A percentile compares a stretch with the other conserved stretches of the same genome.
phyloP scores from a whole-genome alignment of 2,888 invertebrate genomes.

The Yponomeuta malinellus region DNA sequence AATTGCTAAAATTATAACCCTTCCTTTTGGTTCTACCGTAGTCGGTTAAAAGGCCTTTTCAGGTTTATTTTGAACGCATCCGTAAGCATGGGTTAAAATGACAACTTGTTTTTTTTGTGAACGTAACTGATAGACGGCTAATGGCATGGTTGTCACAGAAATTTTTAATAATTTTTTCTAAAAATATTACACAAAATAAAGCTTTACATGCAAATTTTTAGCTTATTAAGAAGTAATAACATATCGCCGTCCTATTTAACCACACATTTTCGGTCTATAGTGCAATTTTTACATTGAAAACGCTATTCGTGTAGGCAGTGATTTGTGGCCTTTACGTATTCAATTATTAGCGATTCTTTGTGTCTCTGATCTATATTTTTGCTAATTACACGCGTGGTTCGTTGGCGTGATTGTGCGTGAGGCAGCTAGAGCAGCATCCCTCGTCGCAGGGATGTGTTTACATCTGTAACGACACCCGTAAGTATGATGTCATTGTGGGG shows the following conservation, averaged over 20 bases:
- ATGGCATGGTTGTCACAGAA: conserved; percentile 69
- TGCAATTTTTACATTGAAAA: conserved; percentile 33
- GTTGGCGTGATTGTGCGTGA: conserved; percentile 28
- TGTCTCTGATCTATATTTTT: conserved; percentile 33
- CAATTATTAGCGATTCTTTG: conserved; percentile 41
- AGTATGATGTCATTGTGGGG: conserved; percentile 73
- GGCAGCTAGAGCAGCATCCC: conserved; percentile 37
- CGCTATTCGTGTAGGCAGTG: conserved; percentile 62
- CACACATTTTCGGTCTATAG: conserved; percentile 29
- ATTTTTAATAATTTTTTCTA: conserved; percentile 48
- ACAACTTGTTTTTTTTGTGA: conserved; percentile 34
- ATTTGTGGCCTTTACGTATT: conserved; percentile 55
- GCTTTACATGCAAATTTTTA: conserved; percentile 27
- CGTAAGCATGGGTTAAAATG: conserved; percentile 24
- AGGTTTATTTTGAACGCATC: conserved; percentile 38
- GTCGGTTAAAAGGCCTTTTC: too few species aligned
- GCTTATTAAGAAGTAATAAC: conserved; percentile 25
- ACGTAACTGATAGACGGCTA: conserved; percentile 58
- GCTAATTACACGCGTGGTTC: conserved; percentile 34
- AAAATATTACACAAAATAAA: conserved; percentile 45
- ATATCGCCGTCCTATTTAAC: conserved; percentile 39
- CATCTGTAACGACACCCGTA: conserved; percentile 64
- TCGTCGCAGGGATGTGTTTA: conserved; percentile 68
- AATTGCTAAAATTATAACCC: too few species aligned
- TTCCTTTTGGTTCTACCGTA: too few species aligned